Evolutionary conservation across 2,113 vertebrate genomes (phyloP).

Genomic region (Mesocricetus auratus): DNA sequence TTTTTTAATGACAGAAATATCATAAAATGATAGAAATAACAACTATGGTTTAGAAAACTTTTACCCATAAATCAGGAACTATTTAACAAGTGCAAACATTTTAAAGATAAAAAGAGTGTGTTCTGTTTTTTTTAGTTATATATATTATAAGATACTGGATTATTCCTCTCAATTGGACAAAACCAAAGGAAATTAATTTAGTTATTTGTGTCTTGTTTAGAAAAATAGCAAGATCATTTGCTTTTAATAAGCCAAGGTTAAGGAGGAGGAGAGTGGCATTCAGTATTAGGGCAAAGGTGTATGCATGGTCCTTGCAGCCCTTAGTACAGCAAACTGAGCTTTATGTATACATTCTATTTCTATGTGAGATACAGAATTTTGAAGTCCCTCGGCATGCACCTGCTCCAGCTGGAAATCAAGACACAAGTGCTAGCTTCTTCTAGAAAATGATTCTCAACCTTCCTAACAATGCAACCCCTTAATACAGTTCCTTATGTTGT

Average conservation of each 20-base stretch:
- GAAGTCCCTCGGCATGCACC: background rate
- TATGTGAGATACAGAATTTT: background rate
- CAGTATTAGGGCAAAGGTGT: background rate
- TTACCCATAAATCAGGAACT: background rate
- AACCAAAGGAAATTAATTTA: constrained; percentile 34
- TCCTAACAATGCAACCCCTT: background rate
- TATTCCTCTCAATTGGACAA: background rate
- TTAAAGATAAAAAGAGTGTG: background rate
- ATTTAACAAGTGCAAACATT: background rate
- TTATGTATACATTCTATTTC: background rate
- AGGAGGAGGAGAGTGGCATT: background rate
- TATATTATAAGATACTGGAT: constrained; percentile 15
- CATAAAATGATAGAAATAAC: constrained; percentile 44
- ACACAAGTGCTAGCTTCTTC: background rate
- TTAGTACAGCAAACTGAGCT: background rate
- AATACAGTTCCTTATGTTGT: background rate
- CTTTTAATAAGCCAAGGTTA: background rate
- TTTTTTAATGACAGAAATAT: constrained; percentile 36
- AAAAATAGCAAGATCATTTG: background rate
- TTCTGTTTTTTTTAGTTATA: background rate
- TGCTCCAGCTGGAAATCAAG: background rate
- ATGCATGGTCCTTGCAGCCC: background rate
- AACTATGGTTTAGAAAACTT: constrained; percentile 10
- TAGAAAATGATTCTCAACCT: background rate
- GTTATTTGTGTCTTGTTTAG: constrained; percentile 10